Conservation (phyloP, 2,888 invertebrate genomes). For the Chironomus tentans region DNA sequence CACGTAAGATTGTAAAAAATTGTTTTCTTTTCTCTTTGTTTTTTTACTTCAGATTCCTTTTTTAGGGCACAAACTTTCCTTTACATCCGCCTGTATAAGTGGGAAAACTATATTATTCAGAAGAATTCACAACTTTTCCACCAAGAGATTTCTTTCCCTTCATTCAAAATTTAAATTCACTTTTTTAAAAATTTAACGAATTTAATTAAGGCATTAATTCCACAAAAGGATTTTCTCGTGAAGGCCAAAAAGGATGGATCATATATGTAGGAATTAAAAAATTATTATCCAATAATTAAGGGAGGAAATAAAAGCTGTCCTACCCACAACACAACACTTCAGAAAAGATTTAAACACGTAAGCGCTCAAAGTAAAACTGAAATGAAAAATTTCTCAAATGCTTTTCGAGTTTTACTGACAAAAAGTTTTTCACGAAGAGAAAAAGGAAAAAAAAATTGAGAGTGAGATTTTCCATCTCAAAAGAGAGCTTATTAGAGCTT, state of each 20-base stretch:
- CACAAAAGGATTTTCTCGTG: too few relatives aligned
- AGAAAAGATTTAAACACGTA: conserved; percentile 17
- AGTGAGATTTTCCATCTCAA: background rate
- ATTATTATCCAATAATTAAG: background rate
- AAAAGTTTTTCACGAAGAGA: too few relatives aligned
- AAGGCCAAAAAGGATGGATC: background rate
- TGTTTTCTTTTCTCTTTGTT: background rate
- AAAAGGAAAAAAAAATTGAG: background rate
- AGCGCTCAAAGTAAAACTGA: conserved; percentile 22
- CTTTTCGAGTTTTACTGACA: background rate
- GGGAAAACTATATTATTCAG: background rate
- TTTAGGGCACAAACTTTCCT: background rate
- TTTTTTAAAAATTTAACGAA: too few relatives aligned
- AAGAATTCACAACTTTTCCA: background rate
- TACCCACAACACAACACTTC: conserved; percentile 19
- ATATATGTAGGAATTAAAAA: background rate
- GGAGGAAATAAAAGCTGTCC: background rate
- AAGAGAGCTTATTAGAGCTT: background rate
- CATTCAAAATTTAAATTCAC: too few relatives aligned
- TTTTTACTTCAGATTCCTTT: background rate
- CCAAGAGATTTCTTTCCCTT: too few relatives aligned
- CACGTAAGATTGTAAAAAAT: background rate
- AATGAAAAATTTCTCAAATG: conserved; percentile 1
- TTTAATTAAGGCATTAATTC: too few relatives aligned
- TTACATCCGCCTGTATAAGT: background rate